phyloP scores from a whole-genome alignment of 2,113 vertebrate species.

The Jacana jacana region DNA sequence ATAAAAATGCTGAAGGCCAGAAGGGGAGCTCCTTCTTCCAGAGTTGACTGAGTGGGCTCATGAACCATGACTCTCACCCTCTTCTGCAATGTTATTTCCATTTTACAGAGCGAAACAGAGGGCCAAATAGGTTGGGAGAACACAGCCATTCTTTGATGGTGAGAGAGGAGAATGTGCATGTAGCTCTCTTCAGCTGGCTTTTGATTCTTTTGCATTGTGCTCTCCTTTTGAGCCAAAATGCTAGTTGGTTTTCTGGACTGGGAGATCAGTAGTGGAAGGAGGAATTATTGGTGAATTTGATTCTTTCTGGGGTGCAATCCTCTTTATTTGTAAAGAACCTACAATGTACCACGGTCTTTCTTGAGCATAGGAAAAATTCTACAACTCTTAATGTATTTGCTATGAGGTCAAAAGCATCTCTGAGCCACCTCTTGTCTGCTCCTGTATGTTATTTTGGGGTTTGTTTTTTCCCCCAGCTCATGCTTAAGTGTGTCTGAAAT shows the following conservation, averaged over 20 bases:
- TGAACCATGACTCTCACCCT: background rate
- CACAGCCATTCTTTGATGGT: background rate
- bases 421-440: background rate
- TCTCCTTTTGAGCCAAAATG: background rate
- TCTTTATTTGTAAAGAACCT: background rate
- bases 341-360: background rate
- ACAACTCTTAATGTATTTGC: background rate
- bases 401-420: background rate
- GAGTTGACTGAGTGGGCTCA: background rate
- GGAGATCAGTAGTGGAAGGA: background rate
- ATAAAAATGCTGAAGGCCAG: background rate
- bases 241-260: background rate
- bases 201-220: background rate
- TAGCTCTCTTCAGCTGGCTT: background rate
- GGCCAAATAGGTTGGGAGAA: background rate
- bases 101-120: background rate
- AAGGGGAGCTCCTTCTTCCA: background rate
- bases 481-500: background rate
- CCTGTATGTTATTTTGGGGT: background rate
- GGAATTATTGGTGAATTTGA: background rate
- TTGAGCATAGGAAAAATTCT: background rate
- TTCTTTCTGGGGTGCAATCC: background rate
- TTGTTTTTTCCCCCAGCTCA: background rate
- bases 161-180: background rate
- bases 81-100: background rate